Evolutionary conservation across 2,888 invertebrate genomes (phyloP).

Genomic region (Stenolophus ochropezus): DNA sequence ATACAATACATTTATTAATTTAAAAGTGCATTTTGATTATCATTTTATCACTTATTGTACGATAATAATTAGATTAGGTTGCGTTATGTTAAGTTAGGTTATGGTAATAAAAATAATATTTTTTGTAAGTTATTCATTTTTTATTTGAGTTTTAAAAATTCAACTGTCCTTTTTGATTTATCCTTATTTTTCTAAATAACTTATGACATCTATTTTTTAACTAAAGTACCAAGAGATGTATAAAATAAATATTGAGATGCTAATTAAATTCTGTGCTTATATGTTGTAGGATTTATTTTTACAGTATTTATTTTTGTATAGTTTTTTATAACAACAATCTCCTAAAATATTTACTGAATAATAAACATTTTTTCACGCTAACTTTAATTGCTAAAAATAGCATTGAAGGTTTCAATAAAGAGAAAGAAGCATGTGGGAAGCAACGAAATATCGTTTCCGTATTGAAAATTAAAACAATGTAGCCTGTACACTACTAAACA

Average conservation of each 20-base stretch:
- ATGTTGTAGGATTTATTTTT: neutral
- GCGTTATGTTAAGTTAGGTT: too few relatives aligned
- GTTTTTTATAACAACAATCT: neutral
- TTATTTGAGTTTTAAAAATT: neutral
- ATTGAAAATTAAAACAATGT: neutral
- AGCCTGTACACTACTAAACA: too few relatives aligned
- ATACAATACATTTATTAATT: too few relatives aligned
- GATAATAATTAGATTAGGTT: too few relatives aligned
- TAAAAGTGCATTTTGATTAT: too few relatives aligned
- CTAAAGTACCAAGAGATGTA: neutral
- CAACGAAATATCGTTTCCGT: conserved; percentile 10
- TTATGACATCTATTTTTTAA: too few relatives aligned
- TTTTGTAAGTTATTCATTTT: neutral
- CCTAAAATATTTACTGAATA: conserved; percentile 6
- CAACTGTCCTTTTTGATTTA: neutral
- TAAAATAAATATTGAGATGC: neutral
- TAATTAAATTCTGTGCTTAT: neutral
- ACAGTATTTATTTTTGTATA: neutral
- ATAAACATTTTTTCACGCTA: conserved; percentile 6
- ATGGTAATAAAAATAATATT: too few relatives aligned
- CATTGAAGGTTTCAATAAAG: conserved; percentile 12
- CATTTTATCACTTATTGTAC: too few relatives aligned
- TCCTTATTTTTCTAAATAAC: neutral
- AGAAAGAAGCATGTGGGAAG: conserved; percentile 18
- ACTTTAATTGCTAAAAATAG: conserved; percentile 34